Evolutionary conservation across 2,888 invertebrate species (phyloP).

Genomic region (Lysandra bellargus): DNA sequence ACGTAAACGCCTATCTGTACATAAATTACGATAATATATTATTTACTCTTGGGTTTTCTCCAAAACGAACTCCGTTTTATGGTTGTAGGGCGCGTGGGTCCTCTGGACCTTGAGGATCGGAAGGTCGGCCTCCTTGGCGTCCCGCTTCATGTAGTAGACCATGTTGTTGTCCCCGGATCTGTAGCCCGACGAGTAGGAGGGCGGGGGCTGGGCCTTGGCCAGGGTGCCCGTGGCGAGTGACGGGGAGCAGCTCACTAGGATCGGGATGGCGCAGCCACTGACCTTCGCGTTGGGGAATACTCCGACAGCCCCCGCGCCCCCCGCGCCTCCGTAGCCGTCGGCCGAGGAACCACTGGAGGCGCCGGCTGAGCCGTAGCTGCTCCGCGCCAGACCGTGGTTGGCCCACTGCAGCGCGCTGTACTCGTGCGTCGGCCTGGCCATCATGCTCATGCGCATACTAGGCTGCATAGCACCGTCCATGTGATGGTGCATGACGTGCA

Average conservation of each 20-base stretch:
- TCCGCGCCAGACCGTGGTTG: slow-evolving; percentile 50
- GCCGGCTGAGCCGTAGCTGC: slow-evolving; percentile 30
- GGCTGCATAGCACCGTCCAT: slow-evolving; percentile 50
- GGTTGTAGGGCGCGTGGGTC: slow-evolving; percentile 35
- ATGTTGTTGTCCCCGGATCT: slow-evolving; percentile 61
- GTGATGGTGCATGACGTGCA: slow-evolving; percentile 46
- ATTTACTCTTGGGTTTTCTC: slow-evolving; percentile 35
- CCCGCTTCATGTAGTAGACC: slow-evolving; percentile 61
- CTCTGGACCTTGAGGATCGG: slow-evolving; percentile 41
- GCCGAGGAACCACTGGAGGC: not conserved
- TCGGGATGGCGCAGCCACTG: slow-evolving; percentile 66
- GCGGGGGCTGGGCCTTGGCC: slow-evolving; percentile 53
- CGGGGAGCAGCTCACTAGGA: slow-evolving; percentile 70
- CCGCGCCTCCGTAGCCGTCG: slow-evolving; percentile 36
- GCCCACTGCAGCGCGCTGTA: slow-evolving; percentile 53
- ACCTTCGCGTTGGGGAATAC: slow-evolving; percentile 67
- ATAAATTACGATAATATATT: not conserved
- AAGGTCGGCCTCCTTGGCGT: slow-evolving; percentile 48
- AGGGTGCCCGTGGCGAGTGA: slow-evolving; percentile 64
- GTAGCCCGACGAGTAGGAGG: slow-evolving; percentile 47
- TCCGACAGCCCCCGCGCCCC: slow-evolving; percentile 54
- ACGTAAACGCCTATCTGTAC: slow-evolving; percentile 3
- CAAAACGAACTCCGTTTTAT: slow-evolving; percentile 37
- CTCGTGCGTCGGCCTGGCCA: slow-evolving; percentile 48
- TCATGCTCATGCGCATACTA: slow-evolving; percentile 50